phyloP scores from a whole-genome alignment of 1,140 invertebrate species.

The Zaprionus inermis region DNA sequence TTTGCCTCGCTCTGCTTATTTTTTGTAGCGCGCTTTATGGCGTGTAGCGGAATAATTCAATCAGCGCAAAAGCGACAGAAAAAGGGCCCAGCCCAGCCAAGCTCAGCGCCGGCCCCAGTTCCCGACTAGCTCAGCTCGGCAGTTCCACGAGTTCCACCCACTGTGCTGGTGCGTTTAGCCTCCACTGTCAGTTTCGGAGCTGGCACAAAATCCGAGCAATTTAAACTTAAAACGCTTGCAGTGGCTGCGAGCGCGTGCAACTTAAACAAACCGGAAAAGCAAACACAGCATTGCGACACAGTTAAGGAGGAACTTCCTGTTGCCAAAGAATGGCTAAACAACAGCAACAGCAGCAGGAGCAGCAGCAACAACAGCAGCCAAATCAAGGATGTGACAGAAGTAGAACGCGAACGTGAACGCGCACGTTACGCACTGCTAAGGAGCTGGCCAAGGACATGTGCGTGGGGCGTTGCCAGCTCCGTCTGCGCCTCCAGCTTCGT shows the following conservation, averaged over 20 bases:
- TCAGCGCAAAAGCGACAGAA: slow-evolving; percentile 66
- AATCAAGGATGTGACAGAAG: slow-evolving; percentile 53
- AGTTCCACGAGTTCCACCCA: background rate
- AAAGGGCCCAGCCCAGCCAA: slow-evolving; percentile 25
- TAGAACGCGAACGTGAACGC: slow-evolving; percentile 10
- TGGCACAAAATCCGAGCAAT: slow-evolving; percentile 70
- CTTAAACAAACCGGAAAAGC: slow-evolving; percentile 81
- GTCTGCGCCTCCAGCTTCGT: background rate
- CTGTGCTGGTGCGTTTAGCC: slow-evolving; percentile 9
- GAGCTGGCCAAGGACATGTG: slow-evolving; percentile 65
- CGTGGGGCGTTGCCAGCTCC: slow-evolving; percentile 2
- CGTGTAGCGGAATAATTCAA: slow-evolving; percentile 81
- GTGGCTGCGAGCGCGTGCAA: slow-evolving; percentile 70
- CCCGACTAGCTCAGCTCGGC: background rate
- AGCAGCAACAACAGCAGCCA: slow-evolving; percentile 13
- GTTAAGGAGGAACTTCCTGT: slow-evolving; percentile 79
- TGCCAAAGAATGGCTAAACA: slow-evolving; percentile 54
- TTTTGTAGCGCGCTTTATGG: slow-evolving; percentile 65
- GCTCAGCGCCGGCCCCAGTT: background rate
- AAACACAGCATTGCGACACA: slow-evolving; percentile 77
- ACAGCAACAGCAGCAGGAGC: slow-evolving; percentile 29
- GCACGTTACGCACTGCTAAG: slow-evolving; percentile 42
- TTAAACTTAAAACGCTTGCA: slow-evolving; percentile 78
- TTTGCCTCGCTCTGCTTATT: slow-evolving; percentile 24
- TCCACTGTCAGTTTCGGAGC: slow-evolving; percentile 34